phyloP scores from a whole-genome alignment of 2,797 vertebrate genomes.

The Centroberyx gerrardi region DNA sequence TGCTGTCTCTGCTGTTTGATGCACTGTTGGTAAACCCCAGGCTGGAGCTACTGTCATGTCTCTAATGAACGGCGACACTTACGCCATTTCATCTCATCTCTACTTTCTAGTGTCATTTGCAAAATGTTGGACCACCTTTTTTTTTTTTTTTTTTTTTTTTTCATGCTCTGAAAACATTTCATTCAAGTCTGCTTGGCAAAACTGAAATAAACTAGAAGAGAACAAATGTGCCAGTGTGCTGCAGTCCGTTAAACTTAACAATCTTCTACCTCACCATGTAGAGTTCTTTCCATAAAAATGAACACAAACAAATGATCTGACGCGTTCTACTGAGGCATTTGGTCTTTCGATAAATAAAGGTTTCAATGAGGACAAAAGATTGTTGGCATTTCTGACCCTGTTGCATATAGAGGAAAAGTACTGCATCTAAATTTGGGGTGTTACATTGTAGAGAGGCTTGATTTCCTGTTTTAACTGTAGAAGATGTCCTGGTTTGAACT shows the following conservation, averaged over 20 bases:
- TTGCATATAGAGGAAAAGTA: no score
- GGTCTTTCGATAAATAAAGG: no score
- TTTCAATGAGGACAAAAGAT: no score
- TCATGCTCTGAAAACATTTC: constrained; percentile 60
- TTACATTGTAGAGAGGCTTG: no score
- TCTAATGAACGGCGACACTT: constrained; percentile 20
- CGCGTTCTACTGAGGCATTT: no score
- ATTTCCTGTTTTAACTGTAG: no score
- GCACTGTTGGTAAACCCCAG: constrained; percentile 18
- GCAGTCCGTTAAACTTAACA: constrained; percentile 22
- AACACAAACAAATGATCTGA: no score
- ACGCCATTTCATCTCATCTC: constrained; percentile 21
- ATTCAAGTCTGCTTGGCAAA: constrained; percentile 73
- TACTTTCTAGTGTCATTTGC: constrained; percentile 58
- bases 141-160: constrained; percentile 12
- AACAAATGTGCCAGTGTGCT: constrained; percentile 49
- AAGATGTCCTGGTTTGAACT: no score
- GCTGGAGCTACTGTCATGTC: constrained; percentile 12
- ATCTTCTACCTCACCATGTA: not conserved
- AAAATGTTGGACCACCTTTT: constrained; percentile 47
- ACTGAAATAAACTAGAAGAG: constrained; percentile 73
- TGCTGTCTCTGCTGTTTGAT: constrained; percentile 23
- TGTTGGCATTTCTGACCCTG: no score
- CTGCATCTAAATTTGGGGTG: no score
- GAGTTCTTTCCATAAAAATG: no score